Evolutionary conservation across 2,113 vertebrate species (phyloP).

Genomic region (Propithecus coquereli): DNA sequence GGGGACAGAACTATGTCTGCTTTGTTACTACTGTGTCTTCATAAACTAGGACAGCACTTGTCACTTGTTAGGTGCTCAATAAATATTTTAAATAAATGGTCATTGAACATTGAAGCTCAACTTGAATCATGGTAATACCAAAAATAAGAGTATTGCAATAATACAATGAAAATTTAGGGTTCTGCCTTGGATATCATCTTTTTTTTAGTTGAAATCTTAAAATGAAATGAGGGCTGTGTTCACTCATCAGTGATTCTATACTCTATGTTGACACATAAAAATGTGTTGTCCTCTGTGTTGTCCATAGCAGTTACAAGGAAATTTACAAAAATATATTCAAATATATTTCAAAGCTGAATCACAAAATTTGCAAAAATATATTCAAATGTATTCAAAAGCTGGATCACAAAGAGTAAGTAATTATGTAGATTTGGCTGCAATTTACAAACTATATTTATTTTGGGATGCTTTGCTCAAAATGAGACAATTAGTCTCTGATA

Average conservation of each 20-base stretch:
- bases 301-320: not conserved
- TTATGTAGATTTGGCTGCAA: constrained; percentile 10
- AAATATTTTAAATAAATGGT: not conserved
- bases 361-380: not conserved
- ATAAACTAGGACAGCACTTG: not conserved
- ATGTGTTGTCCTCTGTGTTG: not conserved
- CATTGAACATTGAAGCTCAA: not conserved
- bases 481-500: not conserved
- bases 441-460: constrained; percentile 21
- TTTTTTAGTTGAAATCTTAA: not conserved
- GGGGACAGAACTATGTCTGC: not conserved
- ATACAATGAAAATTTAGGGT: not conserved
- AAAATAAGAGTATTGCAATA: not conserved
- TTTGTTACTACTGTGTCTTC: not conserved
- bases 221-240: not conserved
- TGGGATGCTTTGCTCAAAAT: not conserved
- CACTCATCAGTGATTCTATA: not conserved
- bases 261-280: not conserved
- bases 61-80: not conserved
- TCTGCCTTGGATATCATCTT: not conserved
- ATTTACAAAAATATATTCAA: constrained; percentile 17
- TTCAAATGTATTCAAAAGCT: not conserved
- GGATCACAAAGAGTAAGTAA: not conserved
- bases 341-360: not conserved
- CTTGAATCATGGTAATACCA: not conserved